Base-by-base conservation (phyloP, 2,113 vertebrate species). In the Ammodytes dubius region DNA sequence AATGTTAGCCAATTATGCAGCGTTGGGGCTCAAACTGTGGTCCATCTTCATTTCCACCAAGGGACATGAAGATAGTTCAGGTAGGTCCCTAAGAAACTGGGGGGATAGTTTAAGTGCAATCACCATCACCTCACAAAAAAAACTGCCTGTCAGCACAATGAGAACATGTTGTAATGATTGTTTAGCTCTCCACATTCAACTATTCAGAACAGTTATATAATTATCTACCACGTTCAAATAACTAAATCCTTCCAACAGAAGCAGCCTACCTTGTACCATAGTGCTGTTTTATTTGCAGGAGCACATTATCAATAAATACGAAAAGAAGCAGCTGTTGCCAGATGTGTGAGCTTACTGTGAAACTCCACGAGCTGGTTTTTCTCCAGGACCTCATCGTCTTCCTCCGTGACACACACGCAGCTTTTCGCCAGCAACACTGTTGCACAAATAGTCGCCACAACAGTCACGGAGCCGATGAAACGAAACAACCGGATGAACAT, bases 311-410 rank as follows among this genome's bases (percentile, higher is more conserved):
- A 5, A 2, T 19, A 45, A 13, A 45, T 6, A 54, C 1, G 42
- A 54, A 40, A n/a, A 49, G 45, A 52, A 17, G 60, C 70, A 27
- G 69, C 57, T 15, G 58, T 61, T n/a, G 45, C 43, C 68, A 54
- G 40, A 46, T 42, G 56, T 67, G 10, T 40, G 0, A 5, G 95
- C 95, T 95, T 94, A 96, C 96, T 94, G 95, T 94, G 88, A 56
- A 93, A 82, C 40, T 94, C 81, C 46, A 56, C 13, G 66, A 94
- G 92, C 79, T 92, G 87, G 0, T 85, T 83, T 80, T 85, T 83
- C 67, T 92, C 89, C 88, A 92, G 74, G 60, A 89, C 79, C 70
- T 87, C 90, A 60, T 91, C 93, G 85, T 92, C 81, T 61, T 88
- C 87, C 66, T 84, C 89, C 72, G 73, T 76, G 73, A 67, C 82